Evolutionary conservation across 2,113 vertebrate species (phyloP), one percentile per base, ranked within the genome.

Genomic region (Atractosteus spatula): DNA sequence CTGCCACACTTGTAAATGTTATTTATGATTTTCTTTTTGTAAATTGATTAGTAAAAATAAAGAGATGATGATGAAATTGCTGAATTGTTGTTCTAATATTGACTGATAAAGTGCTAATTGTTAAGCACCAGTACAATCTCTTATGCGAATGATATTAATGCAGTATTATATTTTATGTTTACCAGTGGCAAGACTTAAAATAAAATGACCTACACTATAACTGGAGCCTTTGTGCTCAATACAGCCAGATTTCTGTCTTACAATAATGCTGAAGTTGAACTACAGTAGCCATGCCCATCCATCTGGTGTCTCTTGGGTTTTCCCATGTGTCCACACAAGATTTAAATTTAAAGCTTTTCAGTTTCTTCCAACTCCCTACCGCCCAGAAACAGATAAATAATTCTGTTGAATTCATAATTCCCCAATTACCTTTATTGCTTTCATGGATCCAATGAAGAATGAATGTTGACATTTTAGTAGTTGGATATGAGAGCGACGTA

Each of bases 161-260:
- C 29, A 29, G 29, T 29, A 29, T 29, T 29, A 2, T 29, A 29
- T 29, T 29, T 29, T 29, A 29, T 29, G 29, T 29, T 29, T 29
- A 29, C 29, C 1, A 29, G 29, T 29, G 29, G 29, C 29, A 29
- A 29, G 29, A 29, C 29, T 29, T 29, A 29, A 29, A 29, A 29
- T 29, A 29, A 29, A 29, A 29, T 29, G 29, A 29, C 2, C 29
- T 29, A 29, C 29, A 29, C 29, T 29, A 29, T 29, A 29, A 29
- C 29, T 29, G 29, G 29, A 29, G 29, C 3, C 57, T 59, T 59
- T 13, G 10, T 6, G 14, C 13, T 59, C 57, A 13, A 59, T 59
- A 59, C 14, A 59, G 55, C 5, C 62, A 77, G 29, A 66, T 73
- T 77, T 73, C 54, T 78, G 72, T 74, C 61, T 41, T 76, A 7